Percentiles rank a stretch among this genome's conserved stretches.
Evolutionary conservation across 2,797 vertebrate genomes (phyloP).

Genomic region (Acipenser oxyrinchus): DNA sequence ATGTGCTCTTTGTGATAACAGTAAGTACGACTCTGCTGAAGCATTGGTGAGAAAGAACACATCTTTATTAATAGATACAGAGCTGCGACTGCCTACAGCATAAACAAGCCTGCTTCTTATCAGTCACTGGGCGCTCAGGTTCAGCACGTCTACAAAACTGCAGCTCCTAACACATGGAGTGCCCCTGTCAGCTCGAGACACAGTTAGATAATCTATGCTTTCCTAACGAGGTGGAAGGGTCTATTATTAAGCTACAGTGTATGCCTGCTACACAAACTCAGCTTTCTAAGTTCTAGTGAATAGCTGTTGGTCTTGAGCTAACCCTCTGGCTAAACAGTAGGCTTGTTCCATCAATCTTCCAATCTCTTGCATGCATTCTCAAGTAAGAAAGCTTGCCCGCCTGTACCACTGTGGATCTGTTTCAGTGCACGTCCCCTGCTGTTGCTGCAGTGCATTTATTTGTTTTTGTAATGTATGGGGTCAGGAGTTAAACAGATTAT

Average conservation of each 20-base stretch:
- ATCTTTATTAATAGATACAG: slow-evolving; percentile 45
- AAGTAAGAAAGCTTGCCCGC: background rate
- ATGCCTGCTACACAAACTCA: background rate
- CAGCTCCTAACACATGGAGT: too few relatives aligned
- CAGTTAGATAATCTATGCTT: too few relatives aligned
- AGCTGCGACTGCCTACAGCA: background rate
- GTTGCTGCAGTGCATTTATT: too few relatives aligned
- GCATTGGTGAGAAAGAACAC: slow-evolving; percentile 71
- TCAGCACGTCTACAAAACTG: too few relatives aligned
- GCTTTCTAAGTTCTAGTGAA: background rate
- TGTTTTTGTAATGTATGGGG: too few relatives aligned
- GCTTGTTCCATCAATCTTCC: background rate
- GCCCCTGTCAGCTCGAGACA: too few relatives aligned
- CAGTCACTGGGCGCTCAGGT: too few relatives aligned
- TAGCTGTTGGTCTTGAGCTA: background rate
- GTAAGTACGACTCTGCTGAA: slow-evolving; percentile 80
- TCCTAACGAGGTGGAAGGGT: too few relatives aligned
- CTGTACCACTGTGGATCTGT: background rate
- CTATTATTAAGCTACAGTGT: background rate
- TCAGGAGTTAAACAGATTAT: too few relatives aligned
- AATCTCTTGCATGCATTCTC: background rate
- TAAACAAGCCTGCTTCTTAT: too few relatives aligned
- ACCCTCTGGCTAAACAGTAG: background rate
- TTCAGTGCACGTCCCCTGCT: background rate
- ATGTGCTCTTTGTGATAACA: slow-evolving; percentile 91